phyloP scores from a whole-genome alignment of 2,113 vertebrate species.

The Micronycteris hirsuta region DNA sequence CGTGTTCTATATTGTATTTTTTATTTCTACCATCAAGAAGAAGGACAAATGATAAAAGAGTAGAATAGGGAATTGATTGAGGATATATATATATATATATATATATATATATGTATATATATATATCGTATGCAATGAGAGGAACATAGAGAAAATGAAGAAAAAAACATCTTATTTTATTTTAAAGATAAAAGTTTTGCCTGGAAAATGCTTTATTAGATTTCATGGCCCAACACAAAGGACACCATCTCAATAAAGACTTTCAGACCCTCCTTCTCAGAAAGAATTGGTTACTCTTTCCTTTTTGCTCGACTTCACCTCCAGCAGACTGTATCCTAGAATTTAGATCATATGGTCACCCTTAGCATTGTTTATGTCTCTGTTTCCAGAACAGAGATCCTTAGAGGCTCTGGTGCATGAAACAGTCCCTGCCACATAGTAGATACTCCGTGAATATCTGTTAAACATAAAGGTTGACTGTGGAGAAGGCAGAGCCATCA shows the following conservation, averaged over 20 bases:
- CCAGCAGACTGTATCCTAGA: not conserved
- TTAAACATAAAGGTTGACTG: not conserved
- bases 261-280: not conserved
- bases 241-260: not conserved
- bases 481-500: not conserved
- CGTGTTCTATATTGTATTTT: not conserved
- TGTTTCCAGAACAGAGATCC: not conserved
- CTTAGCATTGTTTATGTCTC: not conserved
- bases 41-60: not conserved
- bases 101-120: not conserved
- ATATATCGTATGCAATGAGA: not conserved
- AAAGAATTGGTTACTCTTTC: not conserved
- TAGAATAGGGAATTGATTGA: not conserved
- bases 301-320: not conserved
- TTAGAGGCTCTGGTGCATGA: not conserved
- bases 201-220: not conserved
- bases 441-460: not conserved
- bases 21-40: not conserved
- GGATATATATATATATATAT: not conserved
- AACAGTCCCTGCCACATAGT: not conserved
- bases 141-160: not conserved
- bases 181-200: not conserved
- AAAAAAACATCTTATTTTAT: not conserved
- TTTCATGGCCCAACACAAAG: not conserved
- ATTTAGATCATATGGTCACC: fast-evolving